phyloP scores from a whole-genome alignment of 2,113 vertebrate genomes.

The Mungos mungo region DNA sequence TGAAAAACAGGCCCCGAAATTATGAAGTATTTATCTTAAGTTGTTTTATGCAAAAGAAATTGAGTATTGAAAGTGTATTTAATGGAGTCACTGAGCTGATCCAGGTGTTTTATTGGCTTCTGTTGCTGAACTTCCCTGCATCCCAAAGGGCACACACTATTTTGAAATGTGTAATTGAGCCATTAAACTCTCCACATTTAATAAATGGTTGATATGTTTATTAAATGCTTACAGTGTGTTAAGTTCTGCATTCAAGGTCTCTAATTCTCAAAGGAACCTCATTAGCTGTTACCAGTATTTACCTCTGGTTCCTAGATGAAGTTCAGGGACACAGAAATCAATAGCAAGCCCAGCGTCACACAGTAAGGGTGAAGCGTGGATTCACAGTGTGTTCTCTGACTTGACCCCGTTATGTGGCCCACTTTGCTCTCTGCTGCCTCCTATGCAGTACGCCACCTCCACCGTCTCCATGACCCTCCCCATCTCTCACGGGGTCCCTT shows the following conservation, averaged over 20 bases:
- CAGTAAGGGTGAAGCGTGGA: background rate
- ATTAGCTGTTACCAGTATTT: background rate
- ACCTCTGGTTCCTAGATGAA: background rate
- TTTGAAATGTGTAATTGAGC: background rate
- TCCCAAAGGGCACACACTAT: background rate
- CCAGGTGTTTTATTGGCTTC: background rate
- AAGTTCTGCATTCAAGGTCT: background rate
- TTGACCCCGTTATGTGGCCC: background rate
- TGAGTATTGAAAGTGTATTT: background rate
- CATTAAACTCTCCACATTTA: background rate
- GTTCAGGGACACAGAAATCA: background rate
- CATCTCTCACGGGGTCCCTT: background rate
- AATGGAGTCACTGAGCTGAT: background rate
- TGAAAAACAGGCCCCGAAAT: background rate
- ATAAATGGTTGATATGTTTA: background rate
- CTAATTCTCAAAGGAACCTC: background rate
- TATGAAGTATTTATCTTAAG: background rate
- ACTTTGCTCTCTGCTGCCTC: background rate
- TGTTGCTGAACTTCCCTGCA: background rate
- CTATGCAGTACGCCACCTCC: fast-evolving
- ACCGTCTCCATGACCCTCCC: fast-evolving
- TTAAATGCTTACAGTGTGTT: background rate
- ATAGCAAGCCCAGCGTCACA: background rate
- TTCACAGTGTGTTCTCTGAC: background rate
- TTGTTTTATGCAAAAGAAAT: background rate